phyloP scores from a whole-genome alignment of 2,113 vertebrate genomes.

The Aspidoscelis tigris region DNA sequence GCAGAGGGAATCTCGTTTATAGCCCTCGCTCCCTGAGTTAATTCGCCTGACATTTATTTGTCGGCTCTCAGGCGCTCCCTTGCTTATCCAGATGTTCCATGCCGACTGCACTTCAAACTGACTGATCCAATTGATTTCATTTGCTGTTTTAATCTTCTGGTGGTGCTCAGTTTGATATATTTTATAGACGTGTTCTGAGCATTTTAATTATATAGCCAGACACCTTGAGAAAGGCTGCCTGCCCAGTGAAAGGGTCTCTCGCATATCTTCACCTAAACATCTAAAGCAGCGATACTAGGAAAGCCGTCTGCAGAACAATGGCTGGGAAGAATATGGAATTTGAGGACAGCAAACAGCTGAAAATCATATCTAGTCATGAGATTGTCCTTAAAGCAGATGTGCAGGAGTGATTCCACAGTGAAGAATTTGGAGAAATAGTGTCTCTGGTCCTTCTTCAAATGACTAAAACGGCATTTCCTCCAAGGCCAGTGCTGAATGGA shows the following conservation, averaged over 20 bases:
- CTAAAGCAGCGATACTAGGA: not conserved
- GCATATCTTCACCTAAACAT: not conserved
- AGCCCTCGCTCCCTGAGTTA: not conserved
- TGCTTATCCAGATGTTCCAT: not conserved
- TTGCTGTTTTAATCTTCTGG: not conserved
- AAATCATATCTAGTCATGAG: too few species aligned
- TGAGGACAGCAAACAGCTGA: not conserved
- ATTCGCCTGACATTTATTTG: not conserved
- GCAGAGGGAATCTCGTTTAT: not conserved
- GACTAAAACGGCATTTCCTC: too few species aligned
- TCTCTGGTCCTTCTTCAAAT: too few species aligned
- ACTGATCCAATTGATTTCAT: not conserved
- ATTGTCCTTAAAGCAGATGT: not conserved
- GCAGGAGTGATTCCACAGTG: not conserved
- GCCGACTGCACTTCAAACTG: not conserved
- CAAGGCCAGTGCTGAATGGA: too few species aligned
- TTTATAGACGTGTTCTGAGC: not conserved
- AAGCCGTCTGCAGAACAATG: not conserved
- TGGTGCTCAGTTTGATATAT: not conserved
- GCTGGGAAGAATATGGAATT: not conserved
- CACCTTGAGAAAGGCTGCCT: not conserved
- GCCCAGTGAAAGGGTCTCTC: too few species aligned
- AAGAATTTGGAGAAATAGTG: not conserved
- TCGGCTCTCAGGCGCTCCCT: not conserved
- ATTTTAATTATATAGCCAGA: not conserved